phyloP scores from a whole-genome alignment of 2,113 vertebrate genomes.

The Mesoclemmys tuberculata region DNA sequence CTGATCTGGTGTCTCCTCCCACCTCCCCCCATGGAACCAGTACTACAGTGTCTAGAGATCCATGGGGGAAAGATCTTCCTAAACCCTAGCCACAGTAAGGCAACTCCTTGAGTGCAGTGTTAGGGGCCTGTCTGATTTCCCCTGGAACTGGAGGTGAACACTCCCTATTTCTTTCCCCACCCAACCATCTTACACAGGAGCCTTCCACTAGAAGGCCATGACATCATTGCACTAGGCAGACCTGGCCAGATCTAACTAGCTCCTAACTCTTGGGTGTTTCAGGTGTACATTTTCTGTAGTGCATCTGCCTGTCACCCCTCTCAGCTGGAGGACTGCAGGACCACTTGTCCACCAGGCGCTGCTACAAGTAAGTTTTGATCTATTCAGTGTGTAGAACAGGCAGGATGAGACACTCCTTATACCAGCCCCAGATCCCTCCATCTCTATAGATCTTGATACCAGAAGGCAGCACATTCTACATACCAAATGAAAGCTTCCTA shows the following conservation, averaged over 20 bases:
- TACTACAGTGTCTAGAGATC: too few species aligned
- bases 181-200: background rate
- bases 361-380: constrained; percentile 41
- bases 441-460: background rate
- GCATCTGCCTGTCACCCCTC: constrained; percentile 62
- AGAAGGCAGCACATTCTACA: background rate
- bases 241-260: rapidly evolving
- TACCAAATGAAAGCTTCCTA: background rate
- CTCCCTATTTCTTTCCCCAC: background rate
- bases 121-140: background rate
- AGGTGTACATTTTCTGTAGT: constrained; percentile 76
- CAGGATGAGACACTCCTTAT: background rate
- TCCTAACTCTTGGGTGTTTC: rapidly evolving
- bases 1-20: too few species aligned
- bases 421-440: background rate
- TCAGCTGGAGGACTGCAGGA: constrained; percentile 23
- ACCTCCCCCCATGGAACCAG: too few species aligned
- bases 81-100: background rate
- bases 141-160: background rate
- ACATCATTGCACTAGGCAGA: background rate
- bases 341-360: constrained; percentile 16
- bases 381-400: background rate
- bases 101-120: background rate
- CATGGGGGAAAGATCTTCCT: background rate
- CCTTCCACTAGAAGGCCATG: background rate